These are phyloP conservation scores for Drosophila siamana DNA, from an alignment of 2,888 invertebrate species.

Conservation along the genomic window DNA sequence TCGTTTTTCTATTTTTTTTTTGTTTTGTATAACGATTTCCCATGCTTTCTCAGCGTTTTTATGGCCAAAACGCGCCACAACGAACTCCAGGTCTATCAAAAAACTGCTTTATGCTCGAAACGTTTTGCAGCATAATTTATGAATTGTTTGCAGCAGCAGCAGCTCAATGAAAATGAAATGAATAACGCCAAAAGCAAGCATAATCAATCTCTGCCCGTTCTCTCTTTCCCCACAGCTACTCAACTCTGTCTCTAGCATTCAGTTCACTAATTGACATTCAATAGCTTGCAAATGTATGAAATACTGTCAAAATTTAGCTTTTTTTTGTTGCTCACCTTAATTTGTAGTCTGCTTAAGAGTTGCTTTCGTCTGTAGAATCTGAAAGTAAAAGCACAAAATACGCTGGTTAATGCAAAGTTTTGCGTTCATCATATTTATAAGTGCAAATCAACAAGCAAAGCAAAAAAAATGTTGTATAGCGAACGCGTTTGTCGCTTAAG, in stretches of 20 bases:
- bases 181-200: conserved; percentile 25
- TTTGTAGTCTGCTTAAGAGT: conserved; percentile 40
- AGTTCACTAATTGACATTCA: no score
- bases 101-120: neutral
- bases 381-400: conserved; percentile 67
- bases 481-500: conserved; percentile 63
- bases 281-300: no score
- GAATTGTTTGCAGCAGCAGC: conserved; percentile 19
- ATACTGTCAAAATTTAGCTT: no score
- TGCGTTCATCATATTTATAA: no score
- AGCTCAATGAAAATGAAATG: conserved; percentile 43
- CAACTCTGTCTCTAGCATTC: no score
- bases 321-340: conserved; percentile 39
- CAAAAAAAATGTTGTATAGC: neutral
- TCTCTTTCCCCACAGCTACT: no score
- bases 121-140: conserved; percentile 24
- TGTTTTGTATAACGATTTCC: neutral
- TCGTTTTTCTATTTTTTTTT: no score
- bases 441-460: neutral
- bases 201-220: conserved; percentile 48
- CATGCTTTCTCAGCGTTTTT: conserved; percentile 1
- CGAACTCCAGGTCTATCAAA: no score
- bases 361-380: conserved; percentile 63
- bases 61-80: neutral
- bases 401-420: conserved; percentile 32